Base-by-base conservation (phyloP, 2,888 invertebrate species). In the Melinopterus prodromus region DNA sequence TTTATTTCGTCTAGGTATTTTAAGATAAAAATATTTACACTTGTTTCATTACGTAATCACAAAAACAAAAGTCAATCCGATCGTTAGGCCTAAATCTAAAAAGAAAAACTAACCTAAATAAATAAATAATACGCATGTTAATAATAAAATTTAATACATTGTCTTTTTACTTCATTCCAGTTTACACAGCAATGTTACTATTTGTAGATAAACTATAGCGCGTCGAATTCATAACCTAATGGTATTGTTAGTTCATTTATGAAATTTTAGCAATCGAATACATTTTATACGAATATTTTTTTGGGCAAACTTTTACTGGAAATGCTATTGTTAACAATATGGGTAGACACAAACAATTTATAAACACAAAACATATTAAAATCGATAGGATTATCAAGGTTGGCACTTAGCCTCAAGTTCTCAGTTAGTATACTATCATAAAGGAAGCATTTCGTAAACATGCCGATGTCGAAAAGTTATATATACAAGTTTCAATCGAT, bases 21-120 rank as follows among this genome's bases (percentile, higher is more conserved):
- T 81, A 53, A 53, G 53, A 53, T 81, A 81, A 81, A 81, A 81
- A 80, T 82, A 78, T 79, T 78, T 82, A 81, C 80, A 82, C 38
- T 74, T 69, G 77, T 78, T 37, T 78, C 77, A 37, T 80, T 77
- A 80, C 69, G 74, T 79, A 76, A 80, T 81, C 38, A 16, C 35
- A 15, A 37, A 71, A 77, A 80, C 72, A 69, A 16, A 37, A 71
- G 38, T 77, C 77, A 80, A 80, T 77, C 72, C 74, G 36, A 77
- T 36, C 69, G 38, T 16, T 77, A 79, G 35, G 69, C 14, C 15
- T 70, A 77, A 26, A 74, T 77, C 69, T 69, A 16, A 77, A 74
- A 74, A 36, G 6, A 74, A 74, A 14, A 71, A 71, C 35, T 71
- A 35, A 74, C 35, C n/a, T 53, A 71, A 80, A 80, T 74, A 80